Evolutionary conservation across 2,797 vertebrate genomes (phyloP).

Genomic region (Petrocephalus sullivani): DNA sequence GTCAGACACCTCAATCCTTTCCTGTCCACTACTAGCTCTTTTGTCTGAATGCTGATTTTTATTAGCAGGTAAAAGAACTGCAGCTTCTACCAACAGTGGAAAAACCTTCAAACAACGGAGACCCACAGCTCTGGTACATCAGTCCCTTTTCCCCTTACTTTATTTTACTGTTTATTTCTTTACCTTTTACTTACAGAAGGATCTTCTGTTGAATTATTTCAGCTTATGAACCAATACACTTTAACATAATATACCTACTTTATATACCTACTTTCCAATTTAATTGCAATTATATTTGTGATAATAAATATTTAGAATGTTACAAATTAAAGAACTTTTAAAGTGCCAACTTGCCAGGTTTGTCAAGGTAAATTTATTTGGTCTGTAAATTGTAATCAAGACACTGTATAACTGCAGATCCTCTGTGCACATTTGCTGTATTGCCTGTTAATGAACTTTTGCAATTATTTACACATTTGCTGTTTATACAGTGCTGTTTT

Average conservation of each 20-base stretch:
- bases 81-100: background rate
- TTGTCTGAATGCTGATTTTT: background rate
- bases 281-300: background rate
- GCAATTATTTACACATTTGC: background rate
- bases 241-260: background rate
- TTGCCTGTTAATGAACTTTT: background rate
- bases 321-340: background rate
- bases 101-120: background rate
- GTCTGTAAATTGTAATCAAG: background rate
- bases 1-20: background rate
- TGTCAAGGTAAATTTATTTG: background rate
- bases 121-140: background rate
- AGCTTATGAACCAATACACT: background rate
- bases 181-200: background rate
- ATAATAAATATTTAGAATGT: background rate
- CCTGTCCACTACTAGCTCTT: background rate
- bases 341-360: background rate
- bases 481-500: background rate
- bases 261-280: background rate
- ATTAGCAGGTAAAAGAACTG: background rate
- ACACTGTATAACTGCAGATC: background rate
- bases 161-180: background rate
- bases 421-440: background rate
- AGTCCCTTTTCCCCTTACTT: background rate
- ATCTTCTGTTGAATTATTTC: background rate